Evolutionary conservation across 2,113 vertebrate genomes (phyloP).

Genomic region (Puntigrus tetrazona): DNA sequence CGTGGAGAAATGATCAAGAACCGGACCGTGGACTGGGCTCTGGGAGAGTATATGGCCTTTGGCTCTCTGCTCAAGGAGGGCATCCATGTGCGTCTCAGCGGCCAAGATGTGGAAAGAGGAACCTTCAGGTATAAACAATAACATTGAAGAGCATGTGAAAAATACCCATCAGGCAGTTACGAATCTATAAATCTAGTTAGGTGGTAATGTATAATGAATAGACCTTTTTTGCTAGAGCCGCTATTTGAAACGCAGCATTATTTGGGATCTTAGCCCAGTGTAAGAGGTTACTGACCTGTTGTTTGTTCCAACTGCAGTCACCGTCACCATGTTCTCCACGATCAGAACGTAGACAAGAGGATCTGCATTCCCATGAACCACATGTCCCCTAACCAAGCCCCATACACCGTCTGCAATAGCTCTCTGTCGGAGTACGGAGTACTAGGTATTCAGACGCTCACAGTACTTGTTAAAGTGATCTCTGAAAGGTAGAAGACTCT

Average conservation of each 20-base stretch:
- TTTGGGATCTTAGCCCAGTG: neutral
- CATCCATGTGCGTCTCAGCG: constrained; percentile 90
- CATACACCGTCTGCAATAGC: constrained; percentile 97
- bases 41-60: constrained; percentile 96
- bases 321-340: constrained; percentile 95
- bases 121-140: constrained; percentile 87
- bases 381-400: constrained; percentile 90
- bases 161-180: too few relatives aligned
- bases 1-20: constrained; percentile 88
- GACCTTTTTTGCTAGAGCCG: neutral
- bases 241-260: neutral
- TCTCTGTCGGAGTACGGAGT: constrained; percentile 95
- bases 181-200: neutral
- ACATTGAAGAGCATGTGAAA: neutral
- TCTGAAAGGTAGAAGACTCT: neutral
- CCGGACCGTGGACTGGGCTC: constrained; percentile 92
- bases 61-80: constrained; percentile 95
- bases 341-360: constrained; percentile 97
- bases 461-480: neutral
- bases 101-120: constrained; percentile 96
- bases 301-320: constrained; percentile 76
- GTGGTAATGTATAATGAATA: neutral
- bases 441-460: constrained; percentile 68
- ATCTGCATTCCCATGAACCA: constrained; percentile 99
- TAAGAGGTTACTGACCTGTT: neutral